Base-by-base conservation (phyloP, 2,797 vertebrate genomes). In the Dromococcyx pavoninus region DNA sequence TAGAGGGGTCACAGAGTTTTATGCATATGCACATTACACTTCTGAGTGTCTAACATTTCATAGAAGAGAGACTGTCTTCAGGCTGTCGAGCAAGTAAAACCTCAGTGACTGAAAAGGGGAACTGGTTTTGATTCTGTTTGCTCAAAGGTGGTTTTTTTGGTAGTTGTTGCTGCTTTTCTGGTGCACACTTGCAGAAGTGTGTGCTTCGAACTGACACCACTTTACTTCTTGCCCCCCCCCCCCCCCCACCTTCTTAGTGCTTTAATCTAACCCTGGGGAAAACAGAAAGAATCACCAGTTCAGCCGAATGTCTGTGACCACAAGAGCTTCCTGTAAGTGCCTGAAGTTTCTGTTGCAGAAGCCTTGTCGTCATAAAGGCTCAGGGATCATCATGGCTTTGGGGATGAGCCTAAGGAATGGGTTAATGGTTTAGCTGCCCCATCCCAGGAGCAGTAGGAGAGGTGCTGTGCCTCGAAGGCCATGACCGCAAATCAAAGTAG, bases 241-340 rank as follows among this genome's bases (percentile, higher is more conserved):
- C n/a, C n/a, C n/a, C n/a, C n/a, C n/a, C n/a, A n/a, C n/a, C 12
- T 65, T 86, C 22, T 51, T n/a, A 89, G 54, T 1, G 2, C 58
- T 93, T 80, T 28, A 28, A 91, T 64, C 67, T 84, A 75, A 70
- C 51, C 85, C 57, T 27, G 7, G 58, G 73, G 51, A 81, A 85
- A 80, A 72, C 33, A 57, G 69, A 93, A 62, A 39, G 32, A 77
- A 89, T 85, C 72, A 4, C 32, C n/a, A 82, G 54, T 51, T 77
- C 78, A 83, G 89, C 78, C 75, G 43, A 43, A 28, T 44, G 56
- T 17, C 83, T 93, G 65, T 0, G 0, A 77, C 87, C 91, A 9
- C 91, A 92, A 72, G 14, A 50, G 65, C 54, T 94, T 97, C 89
- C 91, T 88, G 86, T 57, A 72, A 53, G 67, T 82, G 74, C 86